A percentile compares a stretch with the other conserved stretches of the same genome.
phyloP scores from a whole-genome alignment of 2,888 invertebrate species.

The Nomada lathburiana region DNA sequence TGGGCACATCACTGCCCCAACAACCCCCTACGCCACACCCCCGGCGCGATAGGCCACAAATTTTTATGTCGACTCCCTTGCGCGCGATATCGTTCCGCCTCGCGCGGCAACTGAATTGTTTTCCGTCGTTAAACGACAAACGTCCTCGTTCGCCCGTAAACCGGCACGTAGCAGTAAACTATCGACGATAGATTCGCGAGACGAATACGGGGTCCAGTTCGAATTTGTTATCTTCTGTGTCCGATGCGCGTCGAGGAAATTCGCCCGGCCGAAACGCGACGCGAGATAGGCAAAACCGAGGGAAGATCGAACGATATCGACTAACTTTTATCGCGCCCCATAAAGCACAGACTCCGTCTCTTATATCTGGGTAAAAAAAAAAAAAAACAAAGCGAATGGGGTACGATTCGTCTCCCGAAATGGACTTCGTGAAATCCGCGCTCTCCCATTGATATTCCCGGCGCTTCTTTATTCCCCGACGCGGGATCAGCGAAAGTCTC shows the following conservation, averaged over 20 bases:
- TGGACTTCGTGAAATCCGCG: conserved; percentile 48
- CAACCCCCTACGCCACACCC: neutral
- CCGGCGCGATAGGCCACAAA: conserved; percentile 34
- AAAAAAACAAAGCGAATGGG: conserved; percentile 27
- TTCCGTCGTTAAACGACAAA: conserved; percentile 50
- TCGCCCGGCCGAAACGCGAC: no score
- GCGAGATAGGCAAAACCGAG: neutral
- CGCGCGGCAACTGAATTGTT: conserved; percentile 43
- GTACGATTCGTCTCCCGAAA: conserved; percentile 40
- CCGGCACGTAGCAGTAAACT: conserved; percentile 1
- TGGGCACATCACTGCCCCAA: neutral
- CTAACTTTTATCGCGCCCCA: conserved; percentile 44
- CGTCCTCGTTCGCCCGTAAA: conserved; percentile 31
- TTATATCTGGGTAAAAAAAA: no score
- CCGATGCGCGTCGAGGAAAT: no score
- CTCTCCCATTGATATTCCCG: conserved; percentile 50
- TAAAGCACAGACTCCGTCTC: conserved; percentile 24
- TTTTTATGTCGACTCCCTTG: conserved; percentile 47
- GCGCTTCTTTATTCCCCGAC: conserved; percentile 55
- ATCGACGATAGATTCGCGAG: neutral
- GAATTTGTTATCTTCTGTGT: no score
- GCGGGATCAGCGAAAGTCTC: conserved; percentile 54
- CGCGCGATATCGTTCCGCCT: conserved; percentile 39
- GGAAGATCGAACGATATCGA: neutral
- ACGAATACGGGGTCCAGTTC: no score